A percentile compares a stretch with the other conserved stretches of the same genome.
These are phyloP conservation scores for Sphyrna mokarran DNA, from an alignment of 2,113 vertebrate species.

Conservation along the genomic window DNA sequence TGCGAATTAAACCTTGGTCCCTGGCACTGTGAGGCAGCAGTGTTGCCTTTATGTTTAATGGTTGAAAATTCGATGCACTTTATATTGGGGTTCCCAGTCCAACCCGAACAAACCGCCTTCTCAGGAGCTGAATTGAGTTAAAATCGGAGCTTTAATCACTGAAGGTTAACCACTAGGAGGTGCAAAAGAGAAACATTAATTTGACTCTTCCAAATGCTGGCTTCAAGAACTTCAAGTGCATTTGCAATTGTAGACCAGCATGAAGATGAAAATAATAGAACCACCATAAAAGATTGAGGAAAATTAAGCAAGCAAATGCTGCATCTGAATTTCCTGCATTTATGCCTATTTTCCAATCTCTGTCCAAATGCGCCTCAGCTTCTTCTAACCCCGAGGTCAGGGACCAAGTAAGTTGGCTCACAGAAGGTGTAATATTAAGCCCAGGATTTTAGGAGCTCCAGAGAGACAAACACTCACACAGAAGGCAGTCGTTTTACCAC, in stretches of 20 bases:
- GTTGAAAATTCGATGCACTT: neutral
- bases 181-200: neutral
- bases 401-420: neutral
- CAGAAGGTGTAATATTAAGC: neutral
- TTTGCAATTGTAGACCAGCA: no score
- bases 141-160: neutral
- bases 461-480: neutral
- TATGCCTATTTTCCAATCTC: neutral
- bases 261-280: no score
- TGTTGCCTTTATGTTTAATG: neutral
- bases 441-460: neutral
- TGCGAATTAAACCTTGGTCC: no score
- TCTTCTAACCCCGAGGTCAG: neutral
- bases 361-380: neutral
- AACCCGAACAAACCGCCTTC: neutral
- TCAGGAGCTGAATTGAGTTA: neutral
- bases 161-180: neutral
- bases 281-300: neutral
- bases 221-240: neutral
- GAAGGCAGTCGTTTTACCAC: no score
- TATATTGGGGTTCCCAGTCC: neutral
- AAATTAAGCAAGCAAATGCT: neutral
- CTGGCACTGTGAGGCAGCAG: no score
- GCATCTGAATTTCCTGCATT: neutral
- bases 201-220: neutral